Base-by-base conservation (phyloP, 1,140 invertebrate genomes). In the Eurosta solidaginis region DNA sequence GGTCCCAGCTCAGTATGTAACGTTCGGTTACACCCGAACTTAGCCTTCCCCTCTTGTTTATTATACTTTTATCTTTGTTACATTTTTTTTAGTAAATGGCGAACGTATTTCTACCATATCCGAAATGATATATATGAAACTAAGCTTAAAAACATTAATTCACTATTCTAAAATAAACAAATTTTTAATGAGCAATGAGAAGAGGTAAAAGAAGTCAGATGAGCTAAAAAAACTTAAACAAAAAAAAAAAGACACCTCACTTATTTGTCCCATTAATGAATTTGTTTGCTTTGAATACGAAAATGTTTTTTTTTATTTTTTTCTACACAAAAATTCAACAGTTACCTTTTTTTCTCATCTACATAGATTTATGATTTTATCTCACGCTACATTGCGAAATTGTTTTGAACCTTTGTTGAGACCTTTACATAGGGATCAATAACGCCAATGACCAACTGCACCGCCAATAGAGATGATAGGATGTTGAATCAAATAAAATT, bases 341-440 rank as follows among this genome's bases (percentile, higher is more conserved):
- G 52, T 29, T 27, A 27, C 52, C 27, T 20, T 36, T 74, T n/a
- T 44, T 74, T 47, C 14, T 44, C 45, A 9, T 47, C 45, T 74
- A 25, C 22, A 22, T 42, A 29, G 74, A 75, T 75, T 75, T 75
- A 36, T 47, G 74, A 75, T 47, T 75, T 75, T 75, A 75, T 75
- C 74, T 75, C 74, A 75, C 74, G 74, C 74, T 47, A 47, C 47
- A 47, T 75, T 75, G 74, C 74, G 42, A 75, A 75, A 75, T 75
- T 75, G 27, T 75, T 75, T 68, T 68, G 74, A 75, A 75, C 74
- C 59, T 68, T 40, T 68, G 59, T 17, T 33, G 59, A 68, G 59
- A 68, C 59, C 59, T 68, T 22, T 68, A 20, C 59, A n/a, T 7
- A 68, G 14, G 22, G 59, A 40, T 68, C 59, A 40, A n/a, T n/a